Base-by-base conservation (phyloP, 1,140 invertebrate genomes). In the Procambarus clarkii region DNA sequence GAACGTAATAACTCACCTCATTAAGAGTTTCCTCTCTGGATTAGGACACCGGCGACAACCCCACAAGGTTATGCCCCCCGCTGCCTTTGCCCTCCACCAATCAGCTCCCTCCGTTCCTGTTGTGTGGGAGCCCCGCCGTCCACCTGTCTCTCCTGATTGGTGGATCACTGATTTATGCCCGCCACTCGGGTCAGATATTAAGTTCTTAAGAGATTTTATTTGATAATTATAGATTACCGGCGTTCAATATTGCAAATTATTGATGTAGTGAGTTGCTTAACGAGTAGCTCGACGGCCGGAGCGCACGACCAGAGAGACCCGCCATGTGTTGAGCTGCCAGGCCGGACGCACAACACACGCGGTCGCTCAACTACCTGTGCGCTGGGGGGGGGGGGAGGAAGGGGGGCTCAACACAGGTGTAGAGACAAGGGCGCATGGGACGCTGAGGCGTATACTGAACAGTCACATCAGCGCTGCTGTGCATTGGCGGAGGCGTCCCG, bases 221-320 rank as follows among this genome's bases (percentile, higher is more conserved):
- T 81, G 78, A 88, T 88, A 88, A 88, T 81, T 88, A 88, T 80
- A 88, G 86, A 88, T 88, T 71, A 77, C 86, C 60, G 64, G 86
- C 79, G 86, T 80, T 74, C 80, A 78, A 88, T 64, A 81, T 74
- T 80, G 86, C 69, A 88, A 88, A 81, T 88, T 88, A 88, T 88
- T 71, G 86, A 80, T 81, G 64, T 81, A 88, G 86, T 88, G 86
- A 88, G 83, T 85, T 50, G 83, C 15, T 18, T 85, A 85, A 85
- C 64, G 64, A 85, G 83, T 18, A 69, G 69, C 44, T 71, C 64
- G 64, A 69, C 69, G 34, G 34, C 21, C 8, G 21, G 83, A 74
- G 58, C 69, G 74, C 83, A 85, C 83, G 83, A 85, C 83, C 64
- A 50, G 15, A 24, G 13, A 9, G 64, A n/a, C 34, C 34, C 4